Evolutionary conservation across 2,113 vertebrate species (phyloP), one percentile per base, ranked within the genome.

Genomic region (Vulpes ferrilata): DNA sequence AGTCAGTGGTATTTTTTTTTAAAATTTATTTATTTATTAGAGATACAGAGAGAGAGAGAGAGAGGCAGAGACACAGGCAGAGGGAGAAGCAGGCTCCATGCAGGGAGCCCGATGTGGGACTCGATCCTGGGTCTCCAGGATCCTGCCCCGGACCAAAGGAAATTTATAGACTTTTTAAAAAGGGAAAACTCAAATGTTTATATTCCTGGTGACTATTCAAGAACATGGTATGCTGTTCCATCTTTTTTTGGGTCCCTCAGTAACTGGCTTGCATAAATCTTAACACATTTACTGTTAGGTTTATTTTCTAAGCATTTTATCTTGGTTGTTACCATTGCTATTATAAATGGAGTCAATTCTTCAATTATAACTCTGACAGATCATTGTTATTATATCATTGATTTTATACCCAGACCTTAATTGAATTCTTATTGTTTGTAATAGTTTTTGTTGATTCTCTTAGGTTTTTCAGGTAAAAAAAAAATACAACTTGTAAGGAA

Each of bases 331-430:
- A 43, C 9, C 86, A n/a, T 73, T 92, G 67, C 20, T 43, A 9
- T 55, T 89, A 0, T 92, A 85, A 93, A 55, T 55, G 48, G 43
- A 55, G 35, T 43, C 32, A 89, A 16, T 38, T 94, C 51, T 81
- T 96, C 53, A 25, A 57, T 86, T 73, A 25, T 81, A 35, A 64
- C n/a, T 80, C 35, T 83, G 81, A 80, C 10, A 81, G 35, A 74
- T 67, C 74, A n/a, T 64, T 78, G 23, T 73, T 76, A 32, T 85
- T 71, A 43, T 67, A 92, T 67, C 43, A 90, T 22, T 96, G 48
- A 84, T 62, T 93, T 87, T 96, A 96, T 57, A 71, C 35, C 51
- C 30, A 84, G 35, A n/a, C 19, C n/a, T 80, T 80, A 85, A 69
- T 17, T 74, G 48, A 93, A 87, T 85, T 90, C 25, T 80, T 73